Evolutionary conservation across 2,113 vertebrate genomes (phyloP).

Genomic region (Colinus virginianus): DNA sequence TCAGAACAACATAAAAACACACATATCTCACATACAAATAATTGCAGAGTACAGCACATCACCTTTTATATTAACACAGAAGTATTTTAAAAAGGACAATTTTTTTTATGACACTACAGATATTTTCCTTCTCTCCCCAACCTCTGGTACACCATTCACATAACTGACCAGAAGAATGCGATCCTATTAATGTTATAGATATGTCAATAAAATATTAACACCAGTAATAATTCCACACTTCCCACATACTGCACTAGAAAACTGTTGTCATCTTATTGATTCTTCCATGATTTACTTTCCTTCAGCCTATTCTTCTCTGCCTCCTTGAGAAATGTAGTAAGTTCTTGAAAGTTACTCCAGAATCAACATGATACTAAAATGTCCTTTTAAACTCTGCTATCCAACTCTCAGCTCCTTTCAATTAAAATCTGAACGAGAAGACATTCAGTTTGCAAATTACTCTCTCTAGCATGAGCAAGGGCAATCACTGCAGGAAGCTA

Average conservation of each 20-base stretch:
- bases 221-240: not conserved
- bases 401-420: not conserved
- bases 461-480: not conserved
- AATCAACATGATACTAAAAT: not conserved
- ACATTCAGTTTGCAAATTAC: not conserved
- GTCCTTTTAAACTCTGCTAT: not conserved
- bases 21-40: not conserved
- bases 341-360: not conserved
- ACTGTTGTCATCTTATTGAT: rapidly evolving
- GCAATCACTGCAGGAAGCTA: not conserved
- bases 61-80: not conserved
- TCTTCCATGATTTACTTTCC: not conserved
- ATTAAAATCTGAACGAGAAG: not conserved
- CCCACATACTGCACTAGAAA: not conserved
- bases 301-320: not conserved
- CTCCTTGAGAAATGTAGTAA: not conserved
- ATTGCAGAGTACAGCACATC: not conserved
- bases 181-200: not conserved
- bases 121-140: not conserved
- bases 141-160: no score
- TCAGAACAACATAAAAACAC: not conserved
- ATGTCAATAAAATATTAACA: not conserved
- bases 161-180: not conserved
- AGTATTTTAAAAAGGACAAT: not conserved
- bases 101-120: not conserved